These are phyloP conservation scores for Xyrichtys novacula DNA, from an alignment of 2,797 vertebrate species.

Conservation along the genomic window DNA sequence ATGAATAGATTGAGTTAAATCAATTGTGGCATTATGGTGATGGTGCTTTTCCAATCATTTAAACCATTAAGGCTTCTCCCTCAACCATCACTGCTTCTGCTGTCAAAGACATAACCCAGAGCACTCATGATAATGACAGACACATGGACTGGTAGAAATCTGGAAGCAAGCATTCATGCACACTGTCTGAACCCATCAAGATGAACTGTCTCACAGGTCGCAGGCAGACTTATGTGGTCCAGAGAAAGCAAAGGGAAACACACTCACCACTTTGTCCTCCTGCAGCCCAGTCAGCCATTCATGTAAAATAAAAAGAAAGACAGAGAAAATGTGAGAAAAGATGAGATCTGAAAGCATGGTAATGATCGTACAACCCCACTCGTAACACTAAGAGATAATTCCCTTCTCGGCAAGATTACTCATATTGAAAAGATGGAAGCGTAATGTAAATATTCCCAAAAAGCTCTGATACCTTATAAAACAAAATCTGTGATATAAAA, in stretches of 20 bases:
- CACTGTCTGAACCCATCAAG: slow-evolving; percentile 19
- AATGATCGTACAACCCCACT: slow-evolving; percentile 38
- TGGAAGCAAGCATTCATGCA: slow-evolving; percentile 22
- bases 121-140: background rate
- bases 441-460: background rate
- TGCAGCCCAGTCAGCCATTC: slow-evolving; percentile 89
- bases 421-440: background rate
- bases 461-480: background rate
- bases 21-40: background rate
- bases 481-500: background rate
- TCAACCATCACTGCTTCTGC: background rate
- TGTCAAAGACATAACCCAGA: background rate
- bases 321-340: slow-evolving; percentile 65
- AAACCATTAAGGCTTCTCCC: background rate
- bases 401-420: background rate
- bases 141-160: slow-evolving; percentile 18
- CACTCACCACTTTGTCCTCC: slow-evolving; percentile 99
- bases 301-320: slow-evolving; percentile 65
- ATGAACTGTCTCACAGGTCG: slow-evolving; percentile 35
- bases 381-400: slow-evolving; percentile 5
- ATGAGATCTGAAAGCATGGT: slow-evolving; percentile 47
- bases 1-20: slow-evolving; percentile 11
- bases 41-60: background rate
- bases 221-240: slow-evolving; percentile 35
- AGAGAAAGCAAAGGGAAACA: slow-evolving; percentile 42